These are phyloP conservation scores for Lepidocyrtinus sp. DNA, from an alignment of 2,888 invertebrate species.

Conservation along the genomic window DNA sequence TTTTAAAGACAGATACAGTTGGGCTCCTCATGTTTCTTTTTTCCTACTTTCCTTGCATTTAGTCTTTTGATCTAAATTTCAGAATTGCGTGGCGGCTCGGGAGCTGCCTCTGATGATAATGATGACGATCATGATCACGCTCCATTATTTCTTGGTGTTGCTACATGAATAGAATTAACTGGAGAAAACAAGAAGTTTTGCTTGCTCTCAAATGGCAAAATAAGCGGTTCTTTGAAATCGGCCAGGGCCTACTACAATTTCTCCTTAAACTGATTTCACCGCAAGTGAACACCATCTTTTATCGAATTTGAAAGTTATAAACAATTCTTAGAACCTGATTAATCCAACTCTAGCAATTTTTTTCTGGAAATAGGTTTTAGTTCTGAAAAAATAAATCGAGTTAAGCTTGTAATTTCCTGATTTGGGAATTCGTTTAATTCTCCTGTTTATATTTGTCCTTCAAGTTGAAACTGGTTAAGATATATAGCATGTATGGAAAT, in stretches of 20 bases:
- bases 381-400: background rate
- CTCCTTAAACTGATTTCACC: background rate
- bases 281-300: background rate
- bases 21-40: constrained; percentile 44
- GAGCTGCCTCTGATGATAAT: too few species aligned
- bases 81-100: background rate
- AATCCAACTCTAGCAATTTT: too few species aligned
- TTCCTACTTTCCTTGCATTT: constrained; percentile 16
- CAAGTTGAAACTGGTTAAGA: too few species aligned
- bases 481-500: too few species aligned
- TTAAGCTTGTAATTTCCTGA: background rate
- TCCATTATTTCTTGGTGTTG: background rate
- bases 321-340: background rate
- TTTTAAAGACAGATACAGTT: constrained; percentile 58
- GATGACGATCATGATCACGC: background rate
- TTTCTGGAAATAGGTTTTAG: too few species aligned
- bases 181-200: background rate
- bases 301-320: background rate
- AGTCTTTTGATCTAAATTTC: background rate
- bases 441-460: too few species aligned
- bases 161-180: background rate
- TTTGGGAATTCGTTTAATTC: too few species aligned
- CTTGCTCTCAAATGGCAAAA: background rate
- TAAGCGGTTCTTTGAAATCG: background rate
- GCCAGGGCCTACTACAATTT: background rate